phyloP scores from a whole-genome alignment of 2,888 invertebrate species.

The Stramonita haemastoma region DNA sequence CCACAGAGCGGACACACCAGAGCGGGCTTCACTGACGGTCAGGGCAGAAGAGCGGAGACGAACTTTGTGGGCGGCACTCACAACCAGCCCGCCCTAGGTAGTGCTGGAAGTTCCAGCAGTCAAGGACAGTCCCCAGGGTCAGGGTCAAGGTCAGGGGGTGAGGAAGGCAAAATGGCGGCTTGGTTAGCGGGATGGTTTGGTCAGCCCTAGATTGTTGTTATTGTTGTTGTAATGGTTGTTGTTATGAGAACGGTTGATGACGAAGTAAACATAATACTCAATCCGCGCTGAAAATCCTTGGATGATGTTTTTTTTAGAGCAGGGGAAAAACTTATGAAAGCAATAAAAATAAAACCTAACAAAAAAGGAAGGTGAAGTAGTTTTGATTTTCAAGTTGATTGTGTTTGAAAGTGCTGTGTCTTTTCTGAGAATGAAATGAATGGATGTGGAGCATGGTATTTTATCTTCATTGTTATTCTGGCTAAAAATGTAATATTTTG shows the following conservation, averaged over 20 bases:
- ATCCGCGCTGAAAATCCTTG: too few species aligned
- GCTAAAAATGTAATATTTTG: too few species aligned
- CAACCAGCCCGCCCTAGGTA: not conserved
- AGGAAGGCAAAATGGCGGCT: not conserved
- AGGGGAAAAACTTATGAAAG: too few species aligned
- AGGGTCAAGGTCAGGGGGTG: not conserved
- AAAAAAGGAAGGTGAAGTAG: not conserved
- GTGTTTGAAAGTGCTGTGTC: not conserved
- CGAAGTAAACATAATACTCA: too few species aligned
- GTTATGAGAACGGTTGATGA: too few species aligned
- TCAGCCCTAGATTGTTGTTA: too few species aligned
- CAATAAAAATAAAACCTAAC: not conserved
- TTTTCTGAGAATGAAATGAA: too few species aligned
- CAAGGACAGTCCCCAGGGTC: not conserved
- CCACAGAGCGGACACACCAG: too few species aligned
- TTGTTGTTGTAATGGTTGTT: too few species aligned
- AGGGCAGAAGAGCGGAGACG: not conserved
- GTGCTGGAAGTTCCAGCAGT: not conserved
- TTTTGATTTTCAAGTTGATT: not conserved
- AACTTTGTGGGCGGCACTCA: not conserved
- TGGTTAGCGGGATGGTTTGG: slow-evolving; percentile 17
- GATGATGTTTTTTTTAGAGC: too few species aligned
- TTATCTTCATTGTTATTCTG: too few species aligned
- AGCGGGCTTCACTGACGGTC: not conserved
- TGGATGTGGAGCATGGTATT: too few species aligned